Evolutionary conservation across 2,797 vertebrate genomes (phyloP), one percentile per base, ranked within the genome.

Genomic region (Champsocephalus gunnari): DNA sequence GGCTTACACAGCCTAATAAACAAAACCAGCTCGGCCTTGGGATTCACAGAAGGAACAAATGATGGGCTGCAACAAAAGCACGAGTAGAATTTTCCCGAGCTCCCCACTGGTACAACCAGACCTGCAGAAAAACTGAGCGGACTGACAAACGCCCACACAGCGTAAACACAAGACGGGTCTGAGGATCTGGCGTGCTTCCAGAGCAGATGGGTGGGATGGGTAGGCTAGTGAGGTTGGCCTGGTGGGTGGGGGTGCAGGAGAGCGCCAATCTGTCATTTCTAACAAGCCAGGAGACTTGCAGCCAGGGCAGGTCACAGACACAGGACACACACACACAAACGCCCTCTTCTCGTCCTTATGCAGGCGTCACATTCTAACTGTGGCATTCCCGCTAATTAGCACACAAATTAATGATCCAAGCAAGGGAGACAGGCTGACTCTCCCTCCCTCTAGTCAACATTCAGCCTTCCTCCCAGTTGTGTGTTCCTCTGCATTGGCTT

Each of bases 261-360:
- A 91, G 87, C 73, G 28, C 86, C 87, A 90, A 94, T 94, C 94
- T 95, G 93, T 95, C 92, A 94, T 92, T 92, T 89, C 93, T 95
- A 95, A 95, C 93, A 94, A 95, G 94, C 93, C 92, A 85, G 90
- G 92, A 95, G 92, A 92, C 88, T 81, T 76, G 65, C 85, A 93
- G 91, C 75, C 83, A 84, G 85, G 92, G 88, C 88, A 93, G 94
- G 93, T 94, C 93, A 93, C 83, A 87, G 77, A 79, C 89, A 88
- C 75, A 81, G 86, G 51, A 77, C 78, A 87, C 72, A 76, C 73
- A 66, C 66, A 68, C 66, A 62, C 71, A 68, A 75, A 72, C 60
- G 41, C 58, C 65, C 60, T 34, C 66, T 48, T 69, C 50, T 61
- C 61, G 66, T 83, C 83, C 90, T 71, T 68, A 79, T 28, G 59